Conservation (phyloP, 2,888 invertebrate species). For the Anodontia alba region DNA sequence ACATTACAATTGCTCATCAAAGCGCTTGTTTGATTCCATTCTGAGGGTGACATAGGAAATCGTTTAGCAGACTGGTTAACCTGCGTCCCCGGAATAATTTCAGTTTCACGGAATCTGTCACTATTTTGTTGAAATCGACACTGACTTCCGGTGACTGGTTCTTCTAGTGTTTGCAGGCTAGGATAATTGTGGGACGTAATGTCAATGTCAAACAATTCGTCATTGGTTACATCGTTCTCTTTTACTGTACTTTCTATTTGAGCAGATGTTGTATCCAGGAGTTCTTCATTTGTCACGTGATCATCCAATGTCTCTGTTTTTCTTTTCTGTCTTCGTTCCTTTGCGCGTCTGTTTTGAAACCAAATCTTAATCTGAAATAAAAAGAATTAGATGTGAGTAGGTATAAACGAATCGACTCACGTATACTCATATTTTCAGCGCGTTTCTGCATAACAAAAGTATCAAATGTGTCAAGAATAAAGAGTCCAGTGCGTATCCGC, state of each 20-base stretch:
- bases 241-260: neutral
- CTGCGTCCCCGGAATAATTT: neutral
- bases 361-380: constrained; percentile 37
- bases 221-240: neutral
- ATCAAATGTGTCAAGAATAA: too few species aligned
- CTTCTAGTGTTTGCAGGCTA: neutral
- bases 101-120: neutral
- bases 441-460: neutral
- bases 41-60: neutral
- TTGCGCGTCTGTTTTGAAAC: constrained; percentile 23
- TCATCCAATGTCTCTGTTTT: neutral
- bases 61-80: neutral
- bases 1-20: neutral
- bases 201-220: neutral
- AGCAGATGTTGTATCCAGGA: neutral
- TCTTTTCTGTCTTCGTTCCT: constrained; percentile 11
- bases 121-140: neutral
- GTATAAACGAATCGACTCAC: neutral
- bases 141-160: neutral
- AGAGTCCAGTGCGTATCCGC: too few species aligned
- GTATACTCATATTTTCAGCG: neutral
- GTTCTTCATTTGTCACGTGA: neutral
- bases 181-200: neutral
- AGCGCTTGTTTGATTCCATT: neutral
- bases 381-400: too few species aligned